These are phyloP conservation scores for Engystomops pustulosus DNA, from an alignment of 2,113 vertebrate species.

Conservation along the genomic window DNA sequence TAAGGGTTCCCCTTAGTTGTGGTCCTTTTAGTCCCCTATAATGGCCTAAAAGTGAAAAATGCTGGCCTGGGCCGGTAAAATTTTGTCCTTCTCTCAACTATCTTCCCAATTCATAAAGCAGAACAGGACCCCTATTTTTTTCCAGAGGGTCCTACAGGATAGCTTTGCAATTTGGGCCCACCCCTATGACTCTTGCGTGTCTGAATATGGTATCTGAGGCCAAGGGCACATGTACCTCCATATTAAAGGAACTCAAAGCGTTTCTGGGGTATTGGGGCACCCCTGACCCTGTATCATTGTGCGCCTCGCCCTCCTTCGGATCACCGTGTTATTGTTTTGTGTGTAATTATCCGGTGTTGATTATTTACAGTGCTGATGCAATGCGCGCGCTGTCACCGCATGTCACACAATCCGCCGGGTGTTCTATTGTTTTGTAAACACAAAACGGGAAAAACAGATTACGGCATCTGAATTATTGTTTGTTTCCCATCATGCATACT, in stretches of 20 bases:
- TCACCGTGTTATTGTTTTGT: slow-evolving; percentile 31
- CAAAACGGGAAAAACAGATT: slow-evolving; percentile 72
- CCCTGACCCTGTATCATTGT: not conserved
- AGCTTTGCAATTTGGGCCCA: too few species aligned
- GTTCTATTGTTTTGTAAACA: slow-evolving; percentile 77
- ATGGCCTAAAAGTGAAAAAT: too few species aligned
- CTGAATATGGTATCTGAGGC: too few species aligned
- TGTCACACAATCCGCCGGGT: slow-evolving; percentile 62
- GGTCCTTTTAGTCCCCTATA: too few species aligned
- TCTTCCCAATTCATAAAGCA: too few species aligned
- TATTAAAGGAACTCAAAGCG: not conserved
- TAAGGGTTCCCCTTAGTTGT: too few species aligned
- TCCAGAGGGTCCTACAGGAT: too few species aligned
- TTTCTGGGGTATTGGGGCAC: not conserved
- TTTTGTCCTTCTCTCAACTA: too few species aligned
- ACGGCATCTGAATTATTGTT: slow-evolving; percentile 75
- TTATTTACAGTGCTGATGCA: slow-evolving; percentile 32
- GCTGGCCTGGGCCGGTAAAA: too few species aligned
- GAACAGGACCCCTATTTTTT: too few species aligned
- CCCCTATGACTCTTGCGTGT: too few species aligned
- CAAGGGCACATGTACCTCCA: not conserved
- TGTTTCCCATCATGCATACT: slow-evolving; percentile 75
- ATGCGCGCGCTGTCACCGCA: not conserved
- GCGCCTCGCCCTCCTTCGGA: not conserved
- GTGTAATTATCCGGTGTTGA: slow-evolving; percentile 32